Percentiles rank a stretch among this genome's conserved stretches.
Conservation (phyloP, 2,888 invertebrate species). For the Phalera bucephala region DNA sequence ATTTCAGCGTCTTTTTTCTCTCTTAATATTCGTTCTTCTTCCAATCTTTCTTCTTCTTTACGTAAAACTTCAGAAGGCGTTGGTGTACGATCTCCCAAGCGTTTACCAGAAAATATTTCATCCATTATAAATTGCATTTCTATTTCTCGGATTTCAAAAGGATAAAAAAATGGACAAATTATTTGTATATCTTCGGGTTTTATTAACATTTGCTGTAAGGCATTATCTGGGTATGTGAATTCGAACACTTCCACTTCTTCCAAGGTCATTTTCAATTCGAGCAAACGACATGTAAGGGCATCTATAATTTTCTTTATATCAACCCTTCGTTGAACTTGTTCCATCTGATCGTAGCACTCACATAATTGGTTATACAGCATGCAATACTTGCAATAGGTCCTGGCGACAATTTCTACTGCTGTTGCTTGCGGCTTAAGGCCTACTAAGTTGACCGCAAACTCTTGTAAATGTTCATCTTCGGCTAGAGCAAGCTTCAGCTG, state of each 20-base stretch:
- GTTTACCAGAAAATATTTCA: slow-evolving; percentile 66
- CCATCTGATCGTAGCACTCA: slow-evolving; percentile 84
- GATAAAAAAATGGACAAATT: slow-evolving; percentile 85
- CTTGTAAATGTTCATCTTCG: slow-evolving; percentile 62
- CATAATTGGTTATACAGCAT: slow-evolving; percentile 81
- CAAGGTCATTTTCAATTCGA: slow-evolving; percentile 82
- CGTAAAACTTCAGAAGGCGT: slow-evolving; percentile 59
- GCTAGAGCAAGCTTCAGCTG: slow-evolving; percentile 41
- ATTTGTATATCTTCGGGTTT: slow-evolving; percentile 86
- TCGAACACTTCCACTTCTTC: slow-evolving; percentile 83
- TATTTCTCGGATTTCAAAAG: slow-evolving; percentile 76
- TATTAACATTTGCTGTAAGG: slow-evolving; percentile 86
- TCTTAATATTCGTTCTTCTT: slow-evolving; percentile 43
- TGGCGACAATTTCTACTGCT: slow-evolving; percentile 75
- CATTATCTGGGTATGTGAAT: slow-evolving; percentile 88
- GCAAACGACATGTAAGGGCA: slow-evolving; percentile 80
- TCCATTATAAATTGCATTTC: slow-evolving; percentile 75
- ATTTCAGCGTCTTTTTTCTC: slow-evolving; percentile 57
- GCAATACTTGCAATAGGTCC: slow-evolving; percentile 78
- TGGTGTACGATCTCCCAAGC: slow-evolving; percentile 62
- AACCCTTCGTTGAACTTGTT: slow-evolving; percentile 83
- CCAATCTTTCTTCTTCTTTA: slow-evolving; percentile 51
- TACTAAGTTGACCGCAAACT: slow-evolving; percentile 45
- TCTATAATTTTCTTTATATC: slow-evolving; percentile 83
- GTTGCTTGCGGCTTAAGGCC: slow-evolving; percentile 72